Evolutionary conservation across 2,113 vertebrate species (phyloP).

Genomic region (Apodemus sylvaticus): DNA sequence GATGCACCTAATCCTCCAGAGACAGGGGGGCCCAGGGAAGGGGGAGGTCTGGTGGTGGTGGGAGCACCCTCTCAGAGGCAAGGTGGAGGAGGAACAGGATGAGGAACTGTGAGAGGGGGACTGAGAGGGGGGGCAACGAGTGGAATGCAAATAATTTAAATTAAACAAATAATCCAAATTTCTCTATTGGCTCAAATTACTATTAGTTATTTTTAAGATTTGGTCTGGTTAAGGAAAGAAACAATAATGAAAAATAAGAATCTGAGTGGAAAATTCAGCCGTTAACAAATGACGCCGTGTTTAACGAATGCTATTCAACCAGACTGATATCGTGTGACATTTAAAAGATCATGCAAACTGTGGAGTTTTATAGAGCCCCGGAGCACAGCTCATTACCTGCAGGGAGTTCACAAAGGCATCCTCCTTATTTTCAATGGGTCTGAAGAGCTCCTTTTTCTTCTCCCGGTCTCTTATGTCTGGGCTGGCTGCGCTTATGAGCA

Average conservation of each 20-base stretch:
- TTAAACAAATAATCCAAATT: neutral
- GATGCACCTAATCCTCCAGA: too few relatives aligned
- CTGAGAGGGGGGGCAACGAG: too few relatives aligned
- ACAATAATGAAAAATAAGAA: constrained; percentile 52
- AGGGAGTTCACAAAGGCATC: constrained; percentile 72
- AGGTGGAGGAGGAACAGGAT: too few relatives aligned
- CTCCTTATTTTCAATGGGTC: constrained; percentile 90
- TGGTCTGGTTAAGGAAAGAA: neutral
- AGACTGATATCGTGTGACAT: neutral
- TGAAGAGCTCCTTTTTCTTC: constrained; percentile 94
- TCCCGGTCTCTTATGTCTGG: constrained; percentile 89
- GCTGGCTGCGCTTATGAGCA: constrained; percentile 90
- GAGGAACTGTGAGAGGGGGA: too few relatives aligned
- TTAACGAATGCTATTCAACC: constrained; percentile 21
- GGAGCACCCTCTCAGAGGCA: too few relatives aligned
- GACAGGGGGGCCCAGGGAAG: too few relatives aligned
- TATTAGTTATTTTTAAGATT: neutral
- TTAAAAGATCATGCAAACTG: constrained; percentile 5
- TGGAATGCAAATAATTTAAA: too few relatives aligned
- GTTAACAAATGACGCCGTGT: neutral
- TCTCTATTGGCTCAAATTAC: constrained; percentile 33
- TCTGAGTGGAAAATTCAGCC: neutral
- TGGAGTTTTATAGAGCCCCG: neutral
- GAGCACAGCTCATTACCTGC: constrained; percentile 85
- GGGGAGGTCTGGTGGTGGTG: too few relatives aligned